A percentile compares a stretch with the other conserved stretches of the same genome.
Conservation (phyloP, 2,113 vertebrate genomes). For the Ceyx melanurus region DNA sequence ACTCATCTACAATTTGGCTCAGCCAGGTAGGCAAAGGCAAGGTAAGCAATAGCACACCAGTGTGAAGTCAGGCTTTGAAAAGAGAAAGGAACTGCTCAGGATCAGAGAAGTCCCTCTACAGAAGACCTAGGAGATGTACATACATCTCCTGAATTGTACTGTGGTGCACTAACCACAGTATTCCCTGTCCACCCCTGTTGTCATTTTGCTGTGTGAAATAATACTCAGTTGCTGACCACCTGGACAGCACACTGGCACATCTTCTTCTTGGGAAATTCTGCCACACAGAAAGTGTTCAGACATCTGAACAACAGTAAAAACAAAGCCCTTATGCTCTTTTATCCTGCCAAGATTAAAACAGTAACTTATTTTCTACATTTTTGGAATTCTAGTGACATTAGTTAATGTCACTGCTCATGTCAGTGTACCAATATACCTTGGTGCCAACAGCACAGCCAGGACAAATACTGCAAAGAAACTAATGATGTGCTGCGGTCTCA, state of each 20-base stretch:
- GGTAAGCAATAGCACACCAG: neutral
- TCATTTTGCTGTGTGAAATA: neutral
- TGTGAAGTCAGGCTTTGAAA: neutral
- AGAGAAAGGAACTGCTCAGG: neutral
- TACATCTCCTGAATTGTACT: neutral
- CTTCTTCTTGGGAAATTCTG: neutral
- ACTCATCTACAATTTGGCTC: neutral
- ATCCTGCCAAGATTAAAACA: neutral
- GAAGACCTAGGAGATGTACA: neutral
- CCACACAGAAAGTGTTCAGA: neutral
- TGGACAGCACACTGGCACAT: neutral
- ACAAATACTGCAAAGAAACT: neutral
- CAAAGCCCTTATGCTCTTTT: neutral
- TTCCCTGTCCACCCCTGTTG: neutral
- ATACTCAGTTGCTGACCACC: neutral
- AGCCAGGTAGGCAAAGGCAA: neutral
- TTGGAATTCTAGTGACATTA: neutral
- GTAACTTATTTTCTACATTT: neutral
- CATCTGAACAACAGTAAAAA: neutral
- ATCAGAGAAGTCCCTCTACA: neutral
- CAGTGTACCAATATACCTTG: neutral
- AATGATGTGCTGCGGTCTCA: neutral
- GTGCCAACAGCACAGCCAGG: neutral
- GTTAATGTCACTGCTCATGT: neutral
- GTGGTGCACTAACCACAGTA: neutral